Conservation (phyloP, 2,888 invertebrate species). For the Diaprepes abbreviatus region DNA sequence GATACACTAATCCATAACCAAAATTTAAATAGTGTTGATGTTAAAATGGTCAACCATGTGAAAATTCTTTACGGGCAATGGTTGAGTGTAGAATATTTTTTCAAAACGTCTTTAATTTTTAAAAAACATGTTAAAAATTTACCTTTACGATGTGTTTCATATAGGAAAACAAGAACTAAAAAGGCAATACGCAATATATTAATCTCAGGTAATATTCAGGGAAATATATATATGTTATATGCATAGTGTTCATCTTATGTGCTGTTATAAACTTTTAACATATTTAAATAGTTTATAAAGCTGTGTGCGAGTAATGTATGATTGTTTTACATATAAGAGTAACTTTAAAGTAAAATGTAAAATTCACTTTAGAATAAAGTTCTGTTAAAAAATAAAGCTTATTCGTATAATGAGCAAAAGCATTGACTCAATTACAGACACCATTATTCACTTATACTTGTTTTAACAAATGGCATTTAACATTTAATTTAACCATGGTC, state of each 20-base stretch:
- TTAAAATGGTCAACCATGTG: too few relatives aligned
- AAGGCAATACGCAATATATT: slow-evolving; percentile 47
- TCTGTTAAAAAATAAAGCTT: slow-evolving; percentile 9
- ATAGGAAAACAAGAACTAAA: slow-evolving; percentile 20
- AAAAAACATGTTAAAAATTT: not conserved
- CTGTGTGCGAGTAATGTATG: slow-evolving; percentile 34
- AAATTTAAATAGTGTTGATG: too few relatives aligned
- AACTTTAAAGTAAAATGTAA: slow-evolving; percentile 16
- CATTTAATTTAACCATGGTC: too few relatives aligned
- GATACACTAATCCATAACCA: too few relatives aligned
- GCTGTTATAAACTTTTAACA: slow-evolving; percentile 42
- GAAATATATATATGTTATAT: slow-evolving; percentile 47
- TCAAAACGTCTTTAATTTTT: too few relatives aligned
- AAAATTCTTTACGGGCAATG: too few relatives aligned
- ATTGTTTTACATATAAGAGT: slow-evolving; percentile 28
- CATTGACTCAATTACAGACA: too few relatives aligned
- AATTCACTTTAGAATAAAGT: slow-evolving; percentile 20
- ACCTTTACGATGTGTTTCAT: slow-evolving; percentile 15
- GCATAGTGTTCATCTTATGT: slow-evolving; percentile 46
- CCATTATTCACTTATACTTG: too few relatives aligned
- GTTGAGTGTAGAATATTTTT: too few relatives aligned
- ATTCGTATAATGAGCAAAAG: too few relatives aligned
- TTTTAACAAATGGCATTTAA: too few relatives aligned
- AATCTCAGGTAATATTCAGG: slow-evolving; percentile 60
- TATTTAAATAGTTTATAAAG: slow-evolving; percentile 31